These are phyloP conservation scores for Drosophila ezoana DNA, from an alignment of 2,888 invertebrate genomes.

Conservation along the genomic window DNA sequence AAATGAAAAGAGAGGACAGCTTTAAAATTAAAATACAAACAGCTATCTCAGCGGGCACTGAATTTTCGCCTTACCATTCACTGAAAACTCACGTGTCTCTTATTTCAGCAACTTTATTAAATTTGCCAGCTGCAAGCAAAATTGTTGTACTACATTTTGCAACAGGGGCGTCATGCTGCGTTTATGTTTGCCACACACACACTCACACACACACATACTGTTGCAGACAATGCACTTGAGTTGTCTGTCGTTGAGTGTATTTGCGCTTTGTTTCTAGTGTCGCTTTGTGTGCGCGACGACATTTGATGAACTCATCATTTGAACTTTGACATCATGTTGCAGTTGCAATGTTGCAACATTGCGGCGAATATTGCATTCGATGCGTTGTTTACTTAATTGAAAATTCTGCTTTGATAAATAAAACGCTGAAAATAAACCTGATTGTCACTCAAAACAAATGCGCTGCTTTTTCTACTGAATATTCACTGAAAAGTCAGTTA, in stretches of 20 bases:
- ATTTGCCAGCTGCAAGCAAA: conserved; percentile 6
- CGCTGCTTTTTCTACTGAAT: too few relatives aligned
- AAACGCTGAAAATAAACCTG: not conserved
- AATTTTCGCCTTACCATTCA: not conserved
- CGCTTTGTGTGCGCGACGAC: conserved; percentile 55
- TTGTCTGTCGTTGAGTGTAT: conserved; percentile 75
- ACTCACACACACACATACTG: conserved; percentile 4
- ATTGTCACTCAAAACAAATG: too few relatives aligned
- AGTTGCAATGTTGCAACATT: conserved; percentile 17
- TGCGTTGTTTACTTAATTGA: conserved; percentile 32
- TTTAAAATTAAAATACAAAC: too few relatives aligned
- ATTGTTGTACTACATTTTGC: not conserved
- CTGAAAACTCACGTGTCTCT: conserved; percentile 1
- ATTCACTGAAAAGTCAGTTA: not conserved
- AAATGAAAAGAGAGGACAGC: too few relatives aligned
- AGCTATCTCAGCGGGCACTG: not conserved
- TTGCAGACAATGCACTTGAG: conserved; percentile 58
- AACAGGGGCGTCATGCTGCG: conserved; percentile 18
- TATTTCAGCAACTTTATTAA: not conserved
- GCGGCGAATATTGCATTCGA: not conserved
- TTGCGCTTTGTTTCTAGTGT: conserved; percentile 73
- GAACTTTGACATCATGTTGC: conserved; percentile 66
- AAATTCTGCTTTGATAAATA: conserved; percentile 7
- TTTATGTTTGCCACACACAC: conserved; percentile 8
- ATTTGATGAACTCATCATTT: conserved; percentile 77